Conservation (phyloP, 2,888 invertebrate genomes). For the Netelia virgata region DNA sequence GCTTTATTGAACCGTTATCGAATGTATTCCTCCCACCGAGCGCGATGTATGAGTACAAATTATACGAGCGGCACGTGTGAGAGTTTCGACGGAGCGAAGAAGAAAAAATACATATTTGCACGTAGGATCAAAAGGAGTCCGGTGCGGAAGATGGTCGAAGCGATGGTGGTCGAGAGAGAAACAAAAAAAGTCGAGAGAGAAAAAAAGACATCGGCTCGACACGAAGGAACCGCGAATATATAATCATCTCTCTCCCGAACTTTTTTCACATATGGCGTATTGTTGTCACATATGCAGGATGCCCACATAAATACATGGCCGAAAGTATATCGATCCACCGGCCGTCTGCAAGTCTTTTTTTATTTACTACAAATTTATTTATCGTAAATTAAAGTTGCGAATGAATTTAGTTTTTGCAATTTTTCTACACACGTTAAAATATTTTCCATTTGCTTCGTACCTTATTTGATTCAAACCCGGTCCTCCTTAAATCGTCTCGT, state of each 20-base stretch:
- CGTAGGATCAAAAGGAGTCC: background rate
- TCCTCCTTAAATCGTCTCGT: background rate
- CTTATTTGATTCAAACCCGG: too few species aligned
- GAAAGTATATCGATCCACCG: conserved; percentile 2
- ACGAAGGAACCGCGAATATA: conserved; percentile 33
- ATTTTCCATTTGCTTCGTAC: too few species aligned
- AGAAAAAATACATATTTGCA: conserved; percentile 18
- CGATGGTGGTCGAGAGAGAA: conserved; percentile 10
- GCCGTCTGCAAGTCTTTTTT: conserved; percentile 54
- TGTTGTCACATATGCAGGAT: conserved; percentile 48
- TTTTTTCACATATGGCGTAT: conserved; percentile 54
- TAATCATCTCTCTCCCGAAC: conserved; percentile 17
- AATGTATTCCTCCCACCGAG: background rate
- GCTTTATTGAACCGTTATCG: conserved; percentile 14
- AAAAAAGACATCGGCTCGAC: conserved; percentile 45
- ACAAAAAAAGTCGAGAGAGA: conserved; percentile 20
- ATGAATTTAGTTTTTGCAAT: background rate
- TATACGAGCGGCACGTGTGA: conserved; percentile 37
- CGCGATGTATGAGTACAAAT: conserved; percentile 18
- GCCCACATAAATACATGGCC: conserved; percentile 12
- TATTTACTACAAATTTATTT: background rate
- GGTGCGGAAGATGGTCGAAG: conserved; percentile 45
- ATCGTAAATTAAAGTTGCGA: background rate
- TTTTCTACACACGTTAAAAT: background rate
- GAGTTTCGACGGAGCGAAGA: conserved; percentile 40